Evolutionary conservation across 2,888 invertebrate genomes (phyloP).

Genomic region (Phengaris arion): DNA sequence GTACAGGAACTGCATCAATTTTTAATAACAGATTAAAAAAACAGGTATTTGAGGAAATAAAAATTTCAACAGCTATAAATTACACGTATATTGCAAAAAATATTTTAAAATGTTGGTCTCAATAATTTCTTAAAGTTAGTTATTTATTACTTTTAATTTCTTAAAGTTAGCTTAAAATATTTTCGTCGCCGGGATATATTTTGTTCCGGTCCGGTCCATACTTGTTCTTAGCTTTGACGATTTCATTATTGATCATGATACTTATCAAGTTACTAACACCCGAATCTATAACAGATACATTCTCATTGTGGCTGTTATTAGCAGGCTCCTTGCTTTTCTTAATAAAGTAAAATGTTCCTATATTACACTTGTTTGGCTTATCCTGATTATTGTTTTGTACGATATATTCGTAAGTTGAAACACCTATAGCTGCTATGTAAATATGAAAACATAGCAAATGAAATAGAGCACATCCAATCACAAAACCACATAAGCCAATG

Average conservation of each 20-base stretch:
- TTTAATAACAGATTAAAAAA: no score
- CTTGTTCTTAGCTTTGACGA: constrained; percentile 59
- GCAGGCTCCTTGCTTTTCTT: constrained; percentile 31
- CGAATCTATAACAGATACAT: constrained; percentile 30
- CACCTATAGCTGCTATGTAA: constrained; percentile 89
- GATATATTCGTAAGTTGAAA: constrained; percentile 95
- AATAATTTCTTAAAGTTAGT: no score
- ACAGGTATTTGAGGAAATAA: neutral
- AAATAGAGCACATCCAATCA: constrained; percentile 86
- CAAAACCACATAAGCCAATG: constrained; percentile 85
- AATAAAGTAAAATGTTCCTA: constrained; percentile 40
- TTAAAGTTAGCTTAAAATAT: constrained; percentile 43
- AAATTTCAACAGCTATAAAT: constrained; percentile 2
- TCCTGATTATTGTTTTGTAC: constrained; percentile 53
- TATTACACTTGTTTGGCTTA: neutral
- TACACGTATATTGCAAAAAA: constrained; percentile 24
- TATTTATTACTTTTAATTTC: no score
- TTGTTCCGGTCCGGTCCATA: constrained; percentile 63
- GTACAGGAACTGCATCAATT: no score
- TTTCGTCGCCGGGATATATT: constrained; percentile 60
- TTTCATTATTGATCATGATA: constrained; percentile 59
- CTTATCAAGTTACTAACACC: constrained; percentile 53
- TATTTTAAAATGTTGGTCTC: constrained; percentile 19
- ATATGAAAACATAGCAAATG: constrained; percentile 94
- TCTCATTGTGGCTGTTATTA: constrained; percentile 32